Evolutionary conservation across 1,140 invertebrate species (phyloP).

Genomic region (Chrysopa pallens): DNA sequence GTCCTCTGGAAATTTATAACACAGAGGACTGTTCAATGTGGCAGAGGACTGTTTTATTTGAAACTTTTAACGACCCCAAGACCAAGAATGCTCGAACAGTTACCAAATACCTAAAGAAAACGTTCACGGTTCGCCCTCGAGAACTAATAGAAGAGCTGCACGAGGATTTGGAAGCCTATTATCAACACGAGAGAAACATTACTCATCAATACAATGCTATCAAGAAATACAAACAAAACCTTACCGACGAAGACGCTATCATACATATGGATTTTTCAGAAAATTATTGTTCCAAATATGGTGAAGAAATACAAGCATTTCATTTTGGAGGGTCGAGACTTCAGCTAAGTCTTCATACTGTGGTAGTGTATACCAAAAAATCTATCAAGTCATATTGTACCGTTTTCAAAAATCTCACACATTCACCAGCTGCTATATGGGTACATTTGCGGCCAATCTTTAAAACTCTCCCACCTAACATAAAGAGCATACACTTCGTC

Average conservation of each 20-base stretch:
- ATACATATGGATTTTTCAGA: constrained; percentile 13
- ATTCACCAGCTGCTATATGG: constrained; percentile 14
- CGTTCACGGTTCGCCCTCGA: constrained; percentile 1
- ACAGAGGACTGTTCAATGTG: too few species aligned
- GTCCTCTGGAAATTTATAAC: too few species aligned
- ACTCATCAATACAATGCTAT: constrained; percentile 11
- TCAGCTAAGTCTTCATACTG: constrained; percentile 17
- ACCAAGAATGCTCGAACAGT: constrained; percentile 2
- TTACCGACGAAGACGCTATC: constrained; percentile 10
- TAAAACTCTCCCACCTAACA: background rate
- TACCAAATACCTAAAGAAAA: constrained; percentile 4
- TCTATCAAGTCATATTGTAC: constrained; percentile 11
- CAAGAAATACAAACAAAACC: constrained; percentile 10
- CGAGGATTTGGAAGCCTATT: constrained; percentile 5
- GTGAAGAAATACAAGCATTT: constrained; percentile 15
- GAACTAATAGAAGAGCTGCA: constrained; percentile 6
- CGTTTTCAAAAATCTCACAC: constrained; percentile 9
- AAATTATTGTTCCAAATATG: constrained; percentile 17
- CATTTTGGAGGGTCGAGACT: constrained; percentile 17
- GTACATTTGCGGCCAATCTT: constrained; percentile 10
- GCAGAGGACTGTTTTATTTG: constrained; percentile 5
- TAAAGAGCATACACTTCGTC: constrained; percentile 6
- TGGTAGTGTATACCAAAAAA: constrained; percentile 13
- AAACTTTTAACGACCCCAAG: constrained; percentile 1
- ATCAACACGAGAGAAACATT: constrained; percentile 5